Evolutionary conservation across 2,888 invertebrate genomes (phyloP).

Genomic region (Bruchidius siliquastri): DNA sequence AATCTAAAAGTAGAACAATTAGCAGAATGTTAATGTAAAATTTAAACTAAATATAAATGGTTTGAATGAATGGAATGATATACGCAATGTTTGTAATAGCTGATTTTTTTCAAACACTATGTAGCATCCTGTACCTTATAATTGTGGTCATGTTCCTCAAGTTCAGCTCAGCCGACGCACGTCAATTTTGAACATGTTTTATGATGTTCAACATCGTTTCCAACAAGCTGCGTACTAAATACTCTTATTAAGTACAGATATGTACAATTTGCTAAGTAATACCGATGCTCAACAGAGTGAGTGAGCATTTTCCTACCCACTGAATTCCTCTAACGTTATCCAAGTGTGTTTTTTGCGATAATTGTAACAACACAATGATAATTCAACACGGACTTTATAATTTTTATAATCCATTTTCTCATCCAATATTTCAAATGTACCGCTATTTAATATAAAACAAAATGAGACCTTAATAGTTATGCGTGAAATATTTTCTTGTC

Average conservation of each 20-base stretch:
- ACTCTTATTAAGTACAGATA: not conserved
- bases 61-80: no score
- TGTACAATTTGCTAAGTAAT: not conserved
- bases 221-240: not conserved
- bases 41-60: no score
- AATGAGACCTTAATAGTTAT: not conserved
- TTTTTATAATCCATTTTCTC: not conserved
- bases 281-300: not conserved
- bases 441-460: not conserved
- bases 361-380: not conserved
- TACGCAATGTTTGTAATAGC: not conserved
- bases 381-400: not conserved
- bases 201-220: not conserved
- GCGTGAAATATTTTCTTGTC: not conserved
- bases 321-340: not conserved
- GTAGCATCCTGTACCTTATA: not conserved
- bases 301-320: not conserved
- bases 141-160: not conserved
- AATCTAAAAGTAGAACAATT: no score
- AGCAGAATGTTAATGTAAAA: no score
- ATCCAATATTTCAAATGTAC: not conserved
- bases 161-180: not conserved
- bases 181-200: not conserved
- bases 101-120: not conserved
- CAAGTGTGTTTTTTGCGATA: not conserved